Evolutionary conservation across 2,113 vertebrate genomes (phyloP).

Genomic region (Mesitornis unicolor): DNA sequence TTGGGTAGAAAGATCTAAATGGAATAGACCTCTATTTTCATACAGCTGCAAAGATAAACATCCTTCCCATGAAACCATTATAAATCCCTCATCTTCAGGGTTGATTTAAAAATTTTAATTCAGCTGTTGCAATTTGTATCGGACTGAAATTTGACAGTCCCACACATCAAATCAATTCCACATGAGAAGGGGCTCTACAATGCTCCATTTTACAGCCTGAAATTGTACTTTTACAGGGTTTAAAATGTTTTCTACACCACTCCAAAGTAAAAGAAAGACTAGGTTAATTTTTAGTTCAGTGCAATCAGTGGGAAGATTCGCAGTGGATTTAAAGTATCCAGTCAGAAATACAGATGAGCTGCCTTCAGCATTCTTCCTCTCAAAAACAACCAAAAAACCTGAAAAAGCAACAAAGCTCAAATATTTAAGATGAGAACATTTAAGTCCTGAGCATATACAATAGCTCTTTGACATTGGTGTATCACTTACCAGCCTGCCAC

Average conservation of each 20-base stretch:
- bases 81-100: slow-evolving; percentile 47
- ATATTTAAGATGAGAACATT: background rate
- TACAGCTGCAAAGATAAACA: slow-evolving; percentile 57
- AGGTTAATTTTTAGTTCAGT: background rate
- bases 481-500: background rate
- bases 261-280: background rate
- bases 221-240: slow-evolving; percentile 42
- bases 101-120: slow-evolving; percentile 61
- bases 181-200: slow-evolving; percentile 12
- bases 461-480: background rate
- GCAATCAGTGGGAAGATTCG: background rate
- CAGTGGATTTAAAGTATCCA: background rate
- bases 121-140: slow-evolving; percentile 55
- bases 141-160: slow-evolving; percentile 53
- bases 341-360: background rate
- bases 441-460: background rate
- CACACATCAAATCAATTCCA: slow-evolving; percentile 51
- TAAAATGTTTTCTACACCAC: background rate
- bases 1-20: background rate
- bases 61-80: slow-evolving; percentile 50
- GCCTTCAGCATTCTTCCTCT: background rate
- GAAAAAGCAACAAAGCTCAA: background rate
- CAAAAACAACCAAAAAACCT: background rate
- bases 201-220: background rate
- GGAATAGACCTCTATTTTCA: slow-evolving; percentile 27